Evolutionary conservation across 2,113 vertebrate genomes (phyloP).

Genomic region (Cyprinodon brontotheroides): DNA sequence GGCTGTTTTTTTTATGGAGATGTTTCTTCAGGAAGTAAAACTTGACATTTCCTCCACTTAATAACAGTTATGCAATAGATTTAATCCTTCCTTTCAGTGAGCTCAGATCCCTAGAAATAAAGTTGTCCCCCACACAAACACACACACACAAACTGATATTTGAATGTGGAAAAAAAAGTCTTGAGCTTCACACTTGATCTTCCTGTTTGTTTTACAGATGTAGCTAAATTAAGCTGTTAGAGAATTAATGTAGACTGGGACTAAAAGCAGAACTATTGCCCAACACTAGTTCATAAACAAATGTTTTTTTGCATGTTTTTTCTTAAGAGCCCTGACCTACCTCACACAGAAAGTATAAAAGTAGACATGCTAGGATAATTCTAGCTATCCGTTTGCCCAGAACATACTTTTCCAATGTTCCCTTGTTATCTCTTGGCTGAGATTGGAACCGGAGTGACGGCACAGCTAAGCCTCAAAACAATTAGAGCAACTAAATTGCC

Average conservation of each 20-base stretch:
- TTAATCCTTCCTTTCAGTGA: not conserved
- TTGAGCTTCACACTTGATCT: not conserved
- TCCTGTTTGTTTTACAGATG: not conserved
- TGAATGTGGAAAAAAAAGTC: no score
- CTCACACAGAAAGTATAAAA: not conserved
- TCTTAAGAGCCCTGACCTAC: not conserved
- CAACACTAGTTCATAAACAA: not conserved
- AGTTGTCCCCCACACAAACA: not conserved
- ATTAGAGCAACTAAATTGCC: constrained; percentile 45
- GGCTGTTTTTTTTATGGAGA: not conserved
- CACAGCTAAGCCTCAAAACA: constrained; percentile 38
- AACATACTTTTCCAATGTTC: constrained; percentile 40
- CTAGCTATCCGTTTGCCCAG: not conserved
- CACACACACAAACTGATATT: no score
- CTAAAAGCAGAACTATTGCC: not conserved
- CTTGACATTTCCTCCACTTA: not conserved
- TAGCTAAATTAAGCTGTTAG: not conserved
- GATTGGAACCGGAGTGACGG: constrained; percentile 28
- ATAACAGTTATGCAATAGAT: not conserved
- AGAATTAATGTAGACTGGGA: not conserved
- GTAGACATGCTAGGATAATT: constrained; percentile 19
- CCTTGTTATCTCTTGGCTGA: constrained; percentile 42
- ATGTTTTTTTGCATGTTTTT: not conserved
- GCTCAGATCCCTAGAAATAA: not conserved
- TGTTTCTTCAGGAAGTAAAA: not conserved